phyloP scores from a whole-genome alignment of 2,797 vertebrate species.

The Odontamblyopus lacepedii region DNA sequence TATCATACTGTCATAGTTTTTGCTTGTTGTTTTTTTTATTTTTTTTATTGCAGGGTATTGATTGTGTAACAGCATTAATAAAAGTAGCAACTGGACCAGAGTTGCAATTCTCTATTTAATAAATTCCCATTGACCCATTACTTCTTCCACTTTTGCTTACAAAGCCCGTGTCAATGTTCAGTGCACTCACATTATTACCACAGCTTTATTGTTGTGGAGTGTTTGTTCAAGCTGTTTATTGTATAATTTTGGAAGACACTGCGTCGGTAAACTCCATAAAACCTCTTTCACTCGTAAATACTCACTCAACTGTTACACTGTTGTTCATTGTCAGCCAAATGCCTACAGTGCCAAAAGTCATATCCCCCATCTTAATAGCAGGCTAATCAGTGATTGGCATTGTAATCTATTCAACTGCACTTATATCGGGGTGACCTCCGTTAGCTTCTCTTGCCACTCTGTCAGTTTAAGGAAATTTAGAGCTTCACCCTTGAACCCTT shows the following conservation, averaged over 20 bases:
- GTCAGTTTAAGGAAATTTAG: constrained; percentile 54
- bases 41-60: no score
- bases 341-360: constrained; percentile 13
- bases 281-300: constrained; percentile 11
- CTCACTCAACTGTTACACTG: neutral
- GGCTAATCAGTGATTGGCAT: constrained; percentile 23
- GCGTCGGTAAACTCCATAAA: constrained; percentile 9
- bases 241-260: neutral
- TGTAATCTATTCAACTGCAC: constrained; percentile 25
- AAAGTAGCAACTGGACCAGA: no score
- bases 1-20: no score
- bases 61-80: no score
- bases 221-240: constrained; percentile 7
- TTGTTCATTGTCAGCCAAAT: constrained; percentile 5
- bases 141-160: neutral
- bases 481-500: constrained; percentile 66
- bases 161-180: neutral
- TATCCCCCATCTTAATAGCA: constrained; percentile 24
- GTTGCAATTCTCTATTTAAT: neutral
- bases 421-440: constrained; percentile 43
- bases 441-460: constrained; percentile 33
- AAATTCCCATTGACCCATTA: neutral
- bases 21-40: no score
- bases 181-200: neutral
- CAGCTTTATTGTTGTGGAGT: neutral